These are phyloP conservation scores for Dusona sp. DNA, from an alignment of 2,888 invertebrate genomes.

Conservation along the genomic window DNA sequence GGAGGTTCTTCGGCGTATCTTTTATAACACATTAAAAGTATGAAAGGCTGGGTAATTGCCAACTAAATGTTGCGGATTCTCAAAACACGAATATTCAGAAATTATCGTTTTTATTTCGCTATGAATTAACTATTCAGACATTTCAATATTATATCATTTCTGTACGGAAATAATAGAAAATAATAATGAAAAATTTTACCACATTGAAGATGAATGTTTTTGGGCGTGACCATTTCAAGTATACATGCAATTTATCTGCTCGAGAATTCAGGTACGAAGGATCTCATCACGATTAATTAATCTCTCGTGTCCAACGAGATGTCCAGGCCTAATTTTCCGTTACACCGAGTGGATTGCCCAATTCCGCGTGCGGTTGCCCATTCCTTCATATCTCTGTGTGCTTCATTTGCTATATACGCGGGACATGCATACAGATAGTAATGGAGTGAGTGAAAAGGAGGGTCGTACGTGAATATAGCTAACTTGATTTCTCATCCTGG, in stretches of 20 bases:
- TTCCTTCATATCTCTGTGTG: slow-evolving; percentile 20
- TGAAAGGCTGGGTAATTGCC: not conserved
- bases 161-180: not conserved
- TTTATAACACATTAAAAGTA: too few species aligned
- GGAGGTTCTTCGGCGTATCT: not conserved
- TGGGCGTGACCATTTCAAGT: slow-evolving; percentile 31
- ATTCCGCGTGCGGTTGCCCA: slow-evolving; percentile 57
- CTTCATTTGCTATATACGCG: slow-evolving; percentile 7
- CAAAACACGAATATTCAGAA: not conserved
- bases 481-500: slow-evolving; percentile 57
- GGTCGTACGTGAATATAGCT: slow-evolving; percentile 15
- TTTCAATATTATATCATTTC: not conserved
- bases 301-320: slow-evolving; percentile 63
- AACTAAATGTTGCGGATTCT: not conserved
- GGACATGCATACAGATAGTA: not conserved
- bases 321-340: slow-evolving; percentile 66
- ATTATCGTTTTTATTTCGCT: not conserved
- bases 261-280: slow-evolving; percentile 27
- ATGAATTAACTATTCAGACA: too few species aligned
- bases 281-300: slow-evolving; percentile 63
- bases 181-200: not conserved
- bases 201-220: slow-evolving; percentile 15
- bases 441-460: slow-evolving; percentile 30
- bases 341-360: slow-evolving; percentile 63
- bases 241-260: slow-evolving; percentile 47